Evolutionary conservation across 2,888 invertebrate species (phyloP), one percentile per base, ranked within the genome.

Genomic region (Coelinius sp.): DNA sequence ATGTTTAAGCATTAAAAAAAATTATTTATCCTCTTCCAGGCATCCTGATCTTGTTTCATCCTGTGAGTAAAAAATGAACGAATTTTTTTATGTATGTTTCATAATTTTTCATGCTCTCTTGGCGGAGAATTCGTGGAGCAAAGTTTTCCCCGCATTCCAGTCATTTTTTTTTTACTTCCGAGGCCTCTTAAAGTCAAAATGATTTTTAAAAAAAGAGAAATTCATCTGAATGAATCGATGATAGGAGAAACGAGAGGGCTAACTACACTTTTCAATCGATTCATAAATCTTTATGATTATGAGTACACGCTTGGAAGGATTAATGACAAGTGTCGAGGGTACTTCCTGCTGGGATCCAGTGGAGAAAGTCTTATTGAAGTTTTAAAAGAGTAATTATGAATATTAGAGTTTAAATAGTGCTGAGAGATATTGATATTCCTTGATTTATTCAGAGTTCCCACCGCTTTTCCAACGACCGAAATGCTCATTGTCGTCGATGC

Each of bases 401-500:
- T 44, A 14, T 5, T 5, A 14, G 12, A 44, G 44, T n/a, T 17
- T 10, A 17, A 44, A 44, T n/a, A 44, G 12, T 44, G 2, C 41
- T 41, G 41, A 41, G 10, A 2, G n/a, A 2, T 12, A n/a, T n/a
- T n/a, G n/a, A n/a, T n/a, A n/a, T n/a, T n/a, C n/a, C n/a, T 17
- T 17, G 6, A 31, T 10, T 3, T 53, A 27, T 65, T 12, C 25
- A 86, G 86, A 7, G 70, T 82, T 62, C 81, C 85, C 1, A 71
- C 77, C 2, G 70, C 65, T 27, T 78, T 77, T 1, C 78, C 84
- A 1, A 79, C 76, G 0, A 78, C 78, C 0, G 84, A 85, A 75
- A 75, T 85, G 12, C 76, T 85, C 4, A 73, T 84, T 6, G 56
- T 85, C 0, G 44, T 82, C 3, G 75, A 83, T 59, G 56, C 70